phyloP scores from a whole-genome alignment of 2,888 invertebrate genomes.

The Ophonus ardosiacus region DNA sequence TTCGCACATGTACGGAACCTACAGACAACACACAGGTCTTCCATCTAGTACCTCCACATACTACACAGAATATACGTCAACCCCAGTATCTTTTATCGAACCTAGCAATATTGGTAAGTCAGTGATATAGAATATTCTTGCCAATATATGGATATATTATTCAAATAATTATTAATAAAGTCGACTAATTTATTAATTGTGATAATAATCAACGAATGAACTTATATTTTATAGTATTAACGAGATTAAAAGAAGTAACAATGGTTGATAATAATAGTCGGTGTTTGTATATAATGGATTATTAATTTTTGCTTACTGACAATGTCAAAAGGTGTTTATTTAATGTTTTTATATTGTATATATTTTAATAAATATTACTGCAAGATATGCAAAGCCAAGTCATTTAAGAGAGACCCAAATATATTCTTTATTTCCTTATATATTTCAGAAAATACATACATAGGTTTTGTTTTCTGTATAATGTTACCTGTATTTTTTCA shows the following conservation, averaged over 20 bases:
- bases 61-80: conserved; percentile 30
- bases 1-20: conserved; percentile 76
- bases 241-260: conserved; percentile 43
- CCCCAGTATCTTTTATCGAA: conserved; percentile 35
- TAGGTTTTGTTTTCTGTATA: no score
- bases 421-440: conserved; percentile 10
- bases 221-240: conserved; percentile 48
- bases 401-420: conserved; percentile 35
- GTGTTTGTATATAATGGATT: conserved; percentile 28
- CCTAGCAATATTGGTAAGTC: conserved; percentile 55
- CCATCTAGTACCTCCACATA: conserved; percentile 23
- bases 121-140: conserved; percentile 43
- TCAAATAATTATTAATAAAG: conserved; percentile 50
- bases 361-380: conserved; percentile 52
- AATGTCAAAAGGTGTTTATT: conserved; percentile 48
- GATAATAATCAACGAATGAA: conserved; percentile 39
- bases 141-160: conserved; percentile 8
- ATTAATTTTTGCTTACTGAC: conserved; percentile 34
- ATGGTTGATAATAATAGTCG: conserved; percentile 49
- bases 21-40: conserved; percentile 73
- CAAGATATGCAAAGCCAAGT: conserved; percentile 52
- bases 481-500: no score
- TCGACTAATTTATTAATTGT: conserved; percentile 55
- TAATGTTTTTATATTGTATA: conserved; percentile 42
- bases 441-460: background rate